phyloP scores from a whole-genome alignment of 1,140 invertebrate species.

The Atta colombica region DNA sequence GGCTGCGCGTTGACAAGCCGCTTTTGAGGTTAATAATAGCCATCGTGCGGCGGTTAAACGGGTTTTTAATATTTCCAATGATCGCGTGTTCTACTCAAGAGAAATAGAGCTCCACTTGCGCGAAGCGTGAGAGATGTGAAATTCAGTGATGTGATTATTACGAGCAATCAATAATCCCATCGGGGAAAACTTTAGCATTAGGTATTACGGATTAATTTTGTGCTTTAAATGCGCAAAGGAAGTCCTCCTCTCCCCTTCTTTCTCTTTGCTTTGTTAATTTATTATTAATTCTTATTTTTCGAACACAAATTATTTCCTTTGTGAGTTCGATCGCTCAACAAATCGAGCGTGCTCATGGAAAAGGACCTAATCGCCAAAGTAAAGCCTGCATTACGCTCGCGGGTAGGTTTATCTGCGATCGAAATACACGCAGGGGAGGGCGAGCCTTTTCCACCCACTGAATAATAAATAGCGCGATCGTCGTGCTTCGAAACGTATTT shows the following conservation, averaged over 20 bases:
- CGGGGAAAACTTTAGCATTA: background rate
- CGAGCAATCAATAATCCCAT: conserved; percentile 14
- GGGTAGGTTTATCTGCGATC: conserved; percentile 75
- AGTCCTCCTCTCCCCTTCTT: background rate
- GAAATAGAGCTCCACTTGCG: background rate
- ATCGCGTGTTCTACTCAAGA: background rate
- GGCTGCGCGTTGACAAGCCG: conserved; percentile 56
- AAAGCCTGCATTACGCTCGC: conserved; percentile 71
- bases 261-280: background rate
- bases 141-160: conserved; percentile 19
- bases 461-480: conserved; percentile 75
- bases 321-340: conserved; percentile 21
- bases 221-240: background rate
- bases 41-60: conserved; percentile 40
- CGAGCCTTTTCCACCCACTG: conserved; percentile 70
- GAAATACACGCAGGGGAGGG: conserved; percentile 66
- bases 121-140: background rate
- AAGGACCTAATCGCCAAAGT: conserved; percentile 76
- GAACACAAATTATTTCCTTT: conserved; percentile 31
- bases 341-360: conserved; percentile 66
- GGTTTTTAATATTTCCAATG: conserved; percentile 46
- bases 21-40: conserved; percentile 62
- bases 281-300: conserved; percentile 17
- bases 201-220: background rate
- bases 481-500: conserved; percentile 75